Conservation (phyloP, 2,888 invertebrate species). For the Neuroscelio doddi region DNA sequence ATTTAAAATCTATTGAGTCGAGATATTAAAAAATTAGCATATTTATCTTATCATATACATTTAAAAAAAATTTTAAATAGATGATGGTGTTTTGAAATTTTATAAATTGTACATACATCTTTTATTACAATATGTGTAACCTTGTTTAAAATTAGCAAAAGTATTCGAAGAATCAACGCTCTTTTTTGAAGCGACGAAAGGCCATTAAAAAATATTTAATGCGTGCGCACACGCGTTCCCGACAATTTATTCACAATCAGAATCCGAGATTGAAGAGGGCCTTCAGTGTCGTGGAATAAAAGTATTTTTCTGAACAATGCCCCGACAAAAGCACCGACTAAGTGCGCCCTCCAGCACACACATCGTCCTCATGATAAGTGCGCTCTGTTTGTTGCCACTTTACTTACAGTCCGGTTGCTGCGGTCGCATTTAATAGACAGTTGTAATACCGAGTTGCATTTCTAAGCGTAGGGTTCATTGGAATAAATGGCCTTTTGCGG, state of each 20-base stretch:
- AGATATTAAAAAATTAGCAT: too few species aligned
- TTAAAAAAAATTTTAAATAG: too few species aligned
- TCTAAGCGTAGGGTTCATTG: slow-evolving; percentile 37
- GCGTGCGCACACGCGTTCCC: slow-evolving; percentile 57
- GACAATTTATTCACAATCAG: slow-evolving; percentile 58
- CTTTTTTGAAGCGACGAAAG: slow-evolving; percentile 38
- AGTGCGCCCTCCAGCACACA: slow-evolving; percentile 23
- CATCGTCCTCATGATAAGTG: slow-evolving; percentile 25
- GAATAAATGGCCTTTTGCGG: slow-evolving; percentile 37
- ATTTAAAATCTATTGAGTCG: too few species aligned
- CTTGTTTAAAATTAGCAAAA: slow-evolving; percentile 33
- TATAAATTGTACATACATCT: too few species aligned
- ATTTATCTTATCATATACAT: too few species aligned
- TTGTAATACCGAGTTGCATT: slow-evolving; percentile 27
- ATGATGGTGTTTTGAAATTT: too few species aligned
- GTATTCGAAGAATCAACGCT: slow-evolving; percentile 18
- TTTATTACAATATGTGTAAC: too few species aligned
- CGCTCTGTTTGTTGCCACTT: slow-evolving; percentile 52
- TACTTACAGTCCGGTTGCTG: slow-evolving; percentile 58
- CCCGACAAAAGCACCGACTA: slow-evolving; percentile 4
- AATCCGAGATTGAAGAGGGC: slow-evolving; percentile 38
- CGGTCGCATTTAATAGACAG: slow-evolving; percentile 55
- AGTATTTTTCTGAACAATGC: slow-evolving; percentile 35
- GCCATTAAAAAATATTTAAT: slow-evolving; percentile 52
- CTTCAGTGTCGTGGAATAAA: slow-evolving; percentile 39